Evolutionary conservation across 2,113 vertebrate genomes (phyloP).

Genomic region (Podarcis muralis): DNA sequence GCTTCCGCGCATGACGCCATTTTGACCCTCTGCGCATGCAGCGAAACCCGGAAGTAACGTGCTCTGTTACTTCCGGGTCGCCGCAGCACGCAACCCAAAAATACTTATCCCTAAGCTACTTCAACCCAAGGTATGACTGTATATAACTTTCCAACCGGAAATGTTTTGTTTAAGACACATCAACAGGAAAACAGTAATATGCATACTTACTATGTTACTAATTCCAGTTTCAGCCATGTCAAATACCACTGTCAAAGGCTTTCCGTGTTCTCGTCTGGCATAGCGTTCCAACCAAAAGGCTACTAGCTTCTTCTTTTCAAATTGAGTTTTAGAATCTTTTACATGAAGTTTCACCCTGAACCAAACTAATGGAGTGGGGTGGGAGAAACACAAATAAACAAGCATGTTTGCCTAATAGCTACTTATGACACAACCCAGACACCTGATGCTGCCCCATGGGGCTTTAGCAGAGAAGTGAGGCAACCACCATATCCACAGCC

Average conservation of each 20-base stretch:
- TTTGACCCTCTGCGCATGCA: no score
- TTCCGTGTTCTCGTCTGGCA: constrained; percentile 91
- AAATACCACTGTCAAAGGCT: constrained; percentile 93
- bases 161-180: background rate
- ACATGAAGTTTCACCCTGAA: constrained; percentile 91
- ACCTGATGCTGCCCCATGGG: no score
- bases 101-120: no score
- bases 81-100: no score
- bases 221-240: constrained; percentile 95
- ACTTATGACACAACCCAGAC: no score
- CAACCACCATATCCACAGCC: no score
- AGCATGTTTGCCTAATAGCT: background rate
- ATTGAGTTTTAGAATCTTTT: constrained; percentile 85
- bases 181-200: constrained; percentile 31
- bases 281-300: constrained; percentile 98
- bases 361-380: constrained; percentile 82
- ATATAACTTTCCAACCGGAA: background rate
- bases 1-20: no score
- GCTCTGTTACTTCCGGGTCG: no score
- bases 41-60: no score
- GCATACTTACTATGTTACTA: constrained; percentile 89
- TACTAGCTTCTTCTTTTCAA: constrained; percentile 93
- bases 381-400: background rate
- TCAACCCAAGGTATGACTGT: no score
- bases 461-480: no score